phyloP scores from a whole-genome alignment of 2,888 invertebrate genomes.

The Limnephilus lunatus region DNA sequence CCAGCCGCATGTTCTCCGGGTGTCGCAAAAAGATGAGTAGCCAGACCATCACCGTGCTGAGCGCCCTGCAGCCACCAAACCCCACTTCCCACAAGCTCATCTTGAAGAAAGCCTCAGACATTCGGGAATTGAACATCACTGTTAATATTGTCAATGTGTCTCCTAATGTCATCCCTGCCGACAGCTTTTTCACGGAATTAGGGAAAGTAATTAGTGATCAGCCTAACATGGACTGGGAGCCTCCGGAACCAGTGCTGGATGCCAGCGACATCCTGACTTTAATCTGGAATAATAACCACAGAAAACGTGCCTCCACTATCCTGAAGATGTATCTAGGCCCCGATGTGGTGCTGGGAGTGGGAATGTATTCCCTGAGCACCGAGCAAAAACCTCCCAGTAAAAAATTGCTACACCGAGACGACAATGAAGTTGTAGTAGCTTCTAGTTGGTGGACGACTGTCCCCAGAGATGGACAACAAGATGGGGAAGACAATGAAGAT shows the following conservation, averaged over 20 bases:
- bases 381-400: constrained; percentile 72
- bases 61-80: constrained; percentile 72
- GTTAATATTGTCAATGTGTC: constrained; percentile 78
- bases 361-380: constrained; percentile 78
- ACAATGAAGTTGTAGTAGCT: constrained; percentile 75
- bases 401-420: constrained; percentile 74
- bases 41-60: constrained; percentile 74
- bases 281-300: constrained; percentile 80
- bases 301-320: constrained; percentile 79
- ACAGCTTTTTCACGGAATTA: constrained; percentile 73
- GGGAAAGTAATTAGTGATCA: constrained; percentile 70
- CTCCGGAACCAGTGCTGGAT: constrained; percentile 73
- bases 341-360: constrained; percentile 79
- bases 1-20: constrained; percentile 77
- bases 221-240: constrained; percentile 63
- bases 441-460: constrained; percentile 67
- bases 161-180: constrained; percentile 69
- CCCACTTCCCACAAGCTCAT: constrained; percentile 73
- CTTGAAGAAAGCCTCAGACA: constrained; percentile 80
- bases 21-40: constrained; percentile 76
- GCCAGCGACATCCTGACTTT: constrained; percentile 73
- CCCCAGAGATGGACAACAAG: constrained; percentile 68
- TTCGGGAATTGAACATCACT: constrained; percentile 80
- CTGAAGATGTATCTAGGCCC: constrained; percentile 79
- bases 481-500: constrained; percentile 67